Percentiles rank a stretch among this genome's conserved stretches.
Conservation (phyloP, 1,140 invertebrate genomes). For the Procambarus clarkii region DNA sequence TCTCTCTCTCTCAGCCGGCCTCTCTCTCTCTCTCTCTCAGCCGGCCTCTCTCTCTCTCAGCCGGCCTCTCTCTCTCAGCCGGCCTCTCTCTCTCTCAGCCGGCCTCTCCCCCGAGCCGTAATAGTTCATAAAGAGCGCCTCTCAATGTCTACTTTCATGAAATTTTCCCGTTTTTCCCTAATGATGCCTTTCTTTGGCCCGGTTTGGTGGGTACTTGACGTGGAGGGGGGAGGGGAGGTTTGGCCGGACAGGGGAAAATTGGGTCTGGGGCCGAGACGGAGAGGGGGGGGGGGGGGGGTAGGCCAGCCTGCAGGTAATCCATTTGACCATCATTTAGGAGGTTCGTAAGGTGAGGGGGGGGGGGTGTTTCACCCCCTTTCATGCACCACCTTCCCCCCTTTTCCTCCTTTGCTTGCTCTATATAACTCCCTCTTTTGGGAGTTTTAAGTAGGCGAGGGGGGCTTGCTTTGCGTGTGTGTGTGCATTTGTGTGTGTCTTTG, state of each 20-base stretch:
- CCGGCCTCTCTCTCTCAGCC: constrained; percentile 11
- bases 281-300: no score
- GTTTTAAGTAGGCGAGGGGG: no score
- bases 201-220: neutral
- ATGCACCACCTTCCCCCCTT: neutral
- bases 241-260: neutral
- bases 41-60: constrained; percentile 19
- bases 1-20: no score
- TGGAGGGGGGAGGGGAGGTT: neutral
- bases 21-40: no score
- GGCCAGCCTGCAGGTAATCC: neutral
- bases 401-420: neutral
- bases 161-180: constrained; percentile 18
- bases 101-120: neutral
- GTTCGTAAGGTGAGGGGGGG: neutral
- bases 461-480: neutral
- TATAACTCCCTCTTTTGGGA: neutral
- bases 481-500: neutral
- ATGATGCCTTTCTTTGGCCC: neutral
- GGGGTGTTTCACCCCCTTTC: neutral
- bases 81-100: neutral
- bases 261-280: no score
- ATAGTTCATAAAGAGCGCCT: neutral
- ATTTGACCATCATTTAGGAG: neutral
- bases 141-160: constrained; percentile 6